Conservation (phyloP, 2,888 invertebrate genomes). For the Orthosia gracilis region DNA sequence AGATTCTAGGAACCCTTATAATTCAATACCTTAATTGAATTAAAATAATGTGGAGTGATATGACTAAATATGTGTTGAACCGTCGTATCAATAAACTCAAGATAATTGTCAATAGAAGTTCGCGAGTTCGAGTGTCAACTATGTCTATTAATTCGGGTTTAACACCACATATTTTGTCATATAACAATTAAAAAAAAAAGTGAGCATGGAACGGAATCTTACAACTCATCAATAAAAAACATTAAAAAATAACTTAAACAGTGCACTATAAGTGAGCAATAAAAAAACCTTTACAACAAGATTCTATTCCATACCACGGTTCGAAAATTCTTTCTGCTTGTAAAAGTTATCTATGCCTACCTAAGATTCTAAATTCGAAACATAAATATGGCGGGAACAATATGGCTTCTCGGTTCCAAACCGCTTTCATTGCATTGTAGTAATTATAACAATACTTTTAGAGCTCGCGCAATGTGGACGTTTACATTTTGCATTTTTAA, state of each 20-base stretch:
- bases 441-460: constrained; percentile 25
- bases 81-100: constrained; percentile 21
- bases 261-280: constrained; percentile 67
- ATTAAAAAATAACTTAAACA: constrained; percentile 63
- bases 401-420: constrained; percentile 45
- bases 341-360: constrained; percentile 46
- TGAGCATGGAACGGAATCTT: constrained; percentile 75
- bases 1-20: constrained; percentile 52
- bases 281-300: constrained; percentile 56
- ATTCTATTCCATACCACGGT: constrained; percentile 68
- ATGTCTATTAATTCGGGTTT: constrained; percentile 15
- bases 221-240: constrained; percentile 52
- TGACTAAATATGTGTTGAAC: constrained; percentile 44
- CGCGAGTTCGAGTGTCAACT: constrained; percentile 18
- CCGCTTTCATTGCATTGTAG: constrained; percentile 6
- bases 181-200: constrained; percentile 36
- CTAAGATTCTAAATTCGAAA: constrained; percentile 41
- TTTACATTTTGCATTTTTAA: constrained; percentile 41
- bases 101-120: constrained; percentile 23
- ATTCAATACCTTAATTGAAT: constrained; percentile 55
- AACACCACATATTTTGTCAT: constrained; percentile 48
- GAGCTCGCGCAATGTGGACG: constrained; percentile 6
- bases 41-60: constrained; percentile 38
- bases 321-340: constrained; percentile 40
- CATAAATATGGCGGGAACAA: constrained; percentile 46